Percentiles rank a stretch among this genome's conserved stretches.
These are phyloP conservation scores for Gerosis bhagava DNA, from an alignment of 2,888 invertebrate genomes.

Conservation along the genomic window DNA sequence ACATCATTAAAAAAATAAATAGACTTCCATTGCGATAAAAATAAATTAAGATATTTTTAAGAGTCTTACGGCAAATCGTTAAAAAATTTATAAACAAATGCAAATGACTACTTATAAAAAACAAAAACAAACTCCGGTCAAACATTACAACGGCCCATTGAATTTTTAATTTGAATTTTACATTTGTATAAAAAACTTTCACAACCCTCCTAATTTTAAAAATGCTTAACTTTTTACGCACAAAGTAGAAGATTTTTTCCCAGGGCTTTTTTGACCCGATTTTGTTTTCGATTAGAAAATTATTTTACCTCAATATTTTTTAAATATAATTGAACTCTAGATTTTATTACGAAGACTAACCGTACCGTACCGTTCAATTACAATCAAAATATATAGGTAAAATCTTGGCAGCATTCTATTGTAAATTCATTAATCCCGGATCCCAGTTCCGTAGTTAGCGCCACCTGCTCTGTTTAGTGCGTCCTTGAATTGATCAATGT, in stretches of 20 bases:
- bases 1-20: slow-evolving; percentile 44
- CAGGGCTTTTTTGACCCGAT: slow-evolving; percentile 18
- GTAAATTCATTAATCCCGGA: slow-evolving; percentile 83
- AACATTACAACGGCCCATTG: slow-evolving; percentile 1
- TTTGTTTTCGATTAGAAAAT: slow-evolving; percentile 12
- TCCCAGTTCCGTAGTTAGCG: slow-evolving; percentile 91
- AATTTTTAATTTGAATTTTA: too few species aligned
- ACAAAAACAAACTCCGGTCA: slow-evolving; percentile 27
- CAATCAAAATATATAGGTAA: slow-evolving; percentile 43
- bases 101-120: slow-evolving; percentile 29
- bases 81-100: slow-evolving; percentile 24
- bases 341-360: too few species aligned
- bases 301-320: slow-evolving; percentile 18
- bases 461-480: slow-evolving; percentile 89
- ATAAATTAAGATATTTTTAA: slow-evolving; percentile 35
- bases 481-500: slow-evolving; percentile 86
- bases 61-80: slow-evolving; percentile 23
- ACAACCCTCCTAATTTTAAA: slow-evolving; percentile 19
- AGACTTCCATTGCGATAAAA: slow-evolving; percentile 48
- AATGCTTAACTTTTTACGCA: too few species aligned
- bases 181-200: too few species aligned
- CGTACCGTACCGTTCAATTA: slow-evolving; percentile 29
- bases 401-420: slow-evolving; percentile 39
- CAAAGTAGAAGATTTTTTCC: too few species aligned
- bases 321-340: slow-evolving; percentile 22